Base-by-base conservation (phyloP, 2,113 vertebrate genomes). In the Ploceus nigricollis region DNA sequence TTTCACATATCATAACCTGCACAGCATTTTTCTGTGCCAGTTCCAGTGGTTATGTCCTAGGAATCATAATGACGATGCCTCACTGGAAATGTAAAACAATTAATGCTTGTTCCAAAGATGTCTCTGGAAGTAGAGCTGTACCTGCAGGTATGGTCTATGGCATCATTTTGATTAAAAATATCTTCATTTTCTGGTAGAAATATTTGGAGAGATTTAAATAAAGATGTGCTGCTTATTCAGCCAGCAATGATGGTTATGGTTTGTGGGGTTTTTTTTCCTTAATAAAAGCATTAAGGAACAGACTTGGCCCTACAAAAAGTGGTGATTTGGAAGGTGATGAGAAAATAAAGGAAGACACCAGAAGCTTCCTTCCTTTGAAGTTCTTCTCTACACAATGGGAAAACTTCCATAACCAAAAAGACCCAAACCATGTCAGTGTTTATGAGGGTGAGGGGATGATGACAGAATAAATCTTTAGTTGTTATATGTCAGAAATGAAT, bases 401-500 rank as follows among this genome's bases (percentile, higher is more conserved):
- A 76, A 90, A 47, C 15, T 33, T 42, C 27, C 5, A 25, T 47
- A 42, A 42, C 8, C 20, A 47, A 65, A 42, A 13, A 71, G 47
- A 40, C 8, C 9, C 15, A 50, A 60, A 21, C 3, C 1, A 19
- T 27, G 20, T 31, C 37, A 25, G 3, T 45, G 23, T 51, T 61
- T 56, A 35, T 40, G 25, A 53, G 31, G 31, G 3, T 2, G 3
- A 1, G 10, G 8, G 10, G 8, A 9, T 14, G 31, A 12, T 0
- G 5, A 73, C 9, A 18, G 4, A 22, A 24, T 39, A 58, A 60
- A 39, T 80, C 13, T 40, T 10, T 45, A 5, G 13, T 39, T 37
- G 4, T 31, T 51, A 8, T 3, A 31, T 40, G 20, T 53, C 24
- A 63, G 23, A 90, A 76, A 63, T 18, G 0, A 61, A 57, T 25